Percentiles rank a stretch among this genome's conserved stretches.
phyloP scores from a whole-genome alignment of 1,140 invertebrate species.

The Pseudobourletiella spinata region DNA sequence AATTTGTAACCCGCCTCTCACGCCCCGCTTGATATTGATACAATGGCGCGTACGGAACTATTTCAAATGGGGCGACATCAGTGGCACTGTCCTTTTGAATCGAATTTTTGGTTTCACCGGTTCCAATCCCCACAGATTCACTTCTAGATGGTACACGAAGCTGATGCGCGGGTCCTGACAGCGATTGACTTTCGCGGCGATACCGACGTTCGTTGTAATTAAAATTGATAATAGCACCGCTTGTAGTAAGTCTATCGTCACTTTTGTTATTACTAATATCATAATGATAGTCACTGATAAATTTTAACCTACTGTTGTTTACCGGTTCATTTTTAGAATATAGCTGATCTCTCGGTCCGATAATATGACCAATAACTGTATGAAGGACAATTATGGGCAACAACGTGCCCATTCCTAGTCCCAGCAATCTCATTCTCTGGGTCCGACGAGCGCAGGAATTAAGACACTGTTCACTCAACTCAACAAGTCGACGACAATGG shows the following conservation, averaged over 20 bases:
- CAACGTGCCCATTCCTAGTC: constrained; percentile 7
- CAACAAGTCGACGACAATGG: neutral
- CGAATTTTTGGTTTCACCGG: neutral
- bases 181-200: no score
- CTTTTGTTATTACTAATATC: neutral
- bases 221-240: neutral
- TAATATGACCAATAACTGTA: constrained; percentile 1
- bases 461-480: neutral
- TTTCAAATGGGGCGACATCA: neutral
- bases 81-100: neutral
- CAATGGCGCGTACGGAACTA: neutral
- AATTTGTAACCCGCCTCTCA: neutral
- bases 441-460: no score
- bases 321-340: neutral
- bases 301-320: no score
- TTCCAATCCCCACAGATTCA: neutral
- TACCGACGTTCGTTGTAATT: no score
- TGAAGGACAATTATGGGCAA: constrained; percentile 1
- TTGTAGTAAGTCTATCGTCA: neutral
- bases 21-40: neutral
- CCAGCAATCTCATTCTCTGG: neutral
- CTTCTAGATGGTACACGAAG: neutral
- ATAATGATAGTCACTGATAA: neutral
- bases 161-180: neutral
- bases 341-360: neutral